phyloP scores from a whole-genome alignment of 2,797 vertebrate genomes.

The Telmatherina bonti region DNA sequence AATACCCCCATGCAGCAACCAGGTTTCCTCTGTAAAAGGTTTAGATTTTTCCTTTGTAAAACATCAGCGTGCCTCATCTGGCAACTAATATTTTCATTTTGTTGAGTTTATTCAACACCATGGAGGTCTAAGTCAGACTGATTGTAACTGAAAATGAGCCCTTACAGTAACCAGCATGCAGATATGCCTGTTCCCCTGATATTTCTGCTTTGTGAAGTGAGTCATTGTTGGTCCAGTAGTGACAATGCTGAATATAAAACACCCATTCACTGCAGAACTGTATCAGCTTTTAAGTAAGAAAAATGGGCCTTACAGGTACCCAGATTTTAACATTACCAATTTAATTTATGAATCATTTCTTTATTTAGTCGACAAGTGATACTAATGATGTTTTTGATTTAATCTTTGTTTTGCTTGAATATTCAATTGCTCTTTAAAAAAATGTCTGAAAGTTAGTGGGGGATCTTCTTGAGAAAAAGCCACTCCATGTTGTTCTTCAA shows the following conservation, averaged over 20 bases:
- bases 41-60: background rate
- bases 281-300: background rate
- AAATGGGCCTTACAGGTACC: no score
- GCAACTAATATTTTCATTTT: background rate
- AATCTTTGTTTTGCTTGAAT: background rate
- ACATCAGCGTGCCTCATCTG: background rate
- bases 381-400: background rate
- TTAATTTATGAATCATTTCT: background rate
- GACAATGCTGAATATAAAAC: background rate
- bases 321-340: background rate
- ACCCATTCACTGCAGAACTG: background rate
- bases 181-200: background rate
- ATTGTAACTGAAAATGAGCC: background rate
- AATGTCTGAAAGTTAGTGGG: conserved; percentile 4
- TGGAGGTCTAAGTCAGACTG: background rate
- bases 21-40: background rate
- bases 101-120: background rate
- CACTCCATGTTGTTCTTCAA: background rate
- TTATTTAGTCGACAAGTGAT: background rate
- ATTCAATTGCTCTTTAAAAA: conserved; percentile 5
- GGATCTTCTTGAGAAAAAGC: conserved; percentile 20
- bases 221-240: background rate
- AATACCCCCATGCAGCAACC: background rate
- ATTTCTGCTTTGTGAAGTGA: background rate
- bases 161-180: background rate